These are phyloP conservation scores for Zapus hudsonius DNA, from an alignment of 2,113 vertebrate genomes.

Conservation along the genomic window DNA sequence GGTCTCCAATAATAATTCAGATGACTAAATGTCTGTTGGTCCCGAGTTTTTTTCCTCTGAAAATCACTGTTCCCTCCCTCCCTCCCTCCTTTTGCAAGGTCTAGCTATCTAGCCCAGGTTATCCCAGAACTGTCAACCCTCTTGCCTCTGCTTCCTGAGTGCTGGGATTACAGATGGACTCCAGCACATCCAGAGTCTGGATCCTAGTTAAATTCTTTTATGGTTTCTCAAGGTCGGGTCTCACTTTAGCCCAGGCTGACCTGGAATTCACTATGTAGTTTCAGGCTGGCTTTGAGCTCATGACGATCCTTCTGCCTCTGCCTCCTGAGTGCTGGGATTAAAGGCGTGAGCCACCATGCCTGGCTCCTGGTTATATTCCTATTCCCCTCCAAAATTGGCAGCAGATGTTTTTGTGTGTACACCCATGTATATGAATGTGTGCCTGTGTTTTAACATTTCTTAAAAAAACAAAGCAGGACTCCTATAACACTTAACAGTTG, in stretches of 20 bases:
- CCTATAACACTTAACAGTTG: not conserved
- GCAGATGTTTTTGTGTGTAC: not conserved
- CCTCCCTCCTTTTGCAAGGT: not conserved
- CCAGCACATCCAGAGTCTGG: not conserved
- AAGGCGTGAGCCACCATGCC: too few relatives aligned
- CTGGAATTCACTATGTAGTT: too few relatives aligned
- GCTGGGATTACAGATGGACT: not conserved
- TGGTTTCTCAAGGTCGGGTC: too few relatives aligned
- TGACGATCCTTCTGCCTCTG: too few relatives aligned
- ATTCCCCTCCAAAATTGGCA: conserved; percentile 12
- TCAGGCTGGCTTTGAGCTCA: too few relatives aligned
- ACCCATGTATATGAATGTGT: not conserved
- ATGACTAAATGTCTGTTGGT: not conserved
- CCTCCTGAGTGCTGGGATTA: too few relatives aligned
- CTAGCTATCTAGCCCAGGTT: not conserved
- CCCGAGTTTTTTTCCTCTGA: not conserved
- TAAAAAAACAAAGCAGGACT: not conserved
- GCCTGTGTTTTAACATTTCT: conserved; percentile 5
- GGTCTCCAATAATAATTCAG: not conserved
- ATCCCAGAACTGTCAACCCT: too few relatives aligned
- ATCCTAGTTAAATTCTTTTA: too few relatives aligned
- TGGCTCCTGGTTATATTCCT: not conserved
- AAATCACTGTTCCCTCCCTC: too few relatives aligned
- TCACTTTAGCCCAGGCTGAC: too few relatives aligned
- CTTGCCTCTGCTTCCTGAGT: not conserved